Percentiles rank a stretch among this genome's conserved stretches.
These are phyloP conservation scores for Gymnopithys bicolor DNA, from an alignment of 2,797 vertebrate genomes.

Conservation along the genomic window DNA sequence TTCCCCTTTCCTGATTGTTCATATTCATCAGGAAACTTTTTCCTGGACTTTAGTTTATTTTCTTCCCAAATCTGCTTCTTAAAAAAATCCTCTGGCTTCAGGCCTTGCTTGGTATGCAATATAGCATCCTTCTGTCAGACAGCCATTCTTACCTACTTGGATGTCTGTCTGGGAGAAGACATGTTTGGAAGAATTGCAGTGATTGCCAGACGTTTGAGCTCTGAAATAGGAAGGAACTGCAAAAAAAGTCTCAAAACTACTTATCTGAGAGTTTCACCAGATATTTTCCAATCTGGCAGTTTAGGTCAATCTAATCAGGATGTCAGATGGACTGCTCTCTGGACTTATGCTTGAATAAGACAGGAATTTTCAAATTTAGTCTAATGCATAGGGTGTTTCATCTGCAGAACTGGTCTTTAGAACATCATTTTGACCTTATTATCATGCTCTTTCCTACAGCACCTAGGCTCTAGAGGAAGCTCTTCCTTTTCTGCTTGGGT, in stretches of 20 bases:
- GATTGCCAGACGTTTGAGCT: conserved; percentile 2
- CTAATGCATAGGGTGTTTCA: background rate
- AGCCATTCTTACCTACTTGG: conserved; percentile 37
- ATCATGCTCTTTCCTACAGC: background rate
- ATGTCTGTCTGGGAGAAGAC: conserved; percentile 31
- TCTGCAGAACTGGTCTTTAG: background rate
- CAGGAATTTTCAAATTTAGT: background rate
- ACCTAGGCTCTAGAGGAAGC: background rate
- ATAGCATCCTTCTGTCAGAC: conserved; percentile 47
- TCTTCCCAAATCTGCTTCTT: background rate
- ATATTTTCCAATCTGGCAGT: background rate
- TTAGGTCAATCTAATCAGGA: background rate
- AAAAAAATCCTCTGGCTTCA: conserved; percentile 32
- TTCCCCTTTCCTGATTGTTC: background rate
- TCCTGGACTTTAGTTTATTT: background rate
- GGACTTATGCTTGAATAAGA: background rate
- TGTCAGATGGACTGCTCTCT: background rate
- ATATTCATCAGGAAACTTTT: background rate
- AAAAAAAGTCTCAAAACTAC: background rate
- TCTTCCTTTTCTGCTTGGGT: background rate
- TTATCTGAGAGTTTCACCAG: conserved; percentile 2
- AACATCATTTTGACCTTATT: background rate
- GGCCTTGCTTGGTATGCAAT: conserved; percentile 40
- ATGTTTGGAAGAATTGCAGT: conserved; percentile 17
- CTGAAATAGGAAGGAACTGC: conserved; percentile 14